These are phyloP conservation scores for Hippocampus mohnikei DNA, from an alignment of 2,113 vertebrate species.

Conservation along the genomic window DNA sequence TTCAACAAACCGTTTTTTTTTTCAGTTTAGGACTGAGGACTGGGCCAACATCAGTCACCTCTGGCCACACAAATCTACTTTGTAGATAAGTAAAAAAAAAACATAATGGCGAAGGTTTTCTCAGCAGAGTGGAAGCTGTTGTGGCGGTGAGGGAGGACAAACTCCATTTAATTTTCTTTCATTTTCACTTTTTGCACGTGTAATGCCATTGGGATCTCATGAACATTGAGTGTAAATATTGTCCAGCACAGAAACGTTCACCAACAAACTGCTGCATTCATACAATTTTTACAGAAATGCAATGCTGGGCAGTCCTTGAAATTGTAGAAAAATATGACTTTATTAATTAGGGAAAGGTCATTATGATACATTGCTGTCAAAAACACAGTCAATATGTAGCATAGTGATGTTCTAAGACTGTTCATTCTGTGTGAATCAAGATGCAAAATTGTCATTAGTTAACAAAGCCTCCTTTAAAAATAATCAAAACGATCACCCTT, in stretches of 20 bases:
- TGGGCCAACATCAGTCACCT: background rate
- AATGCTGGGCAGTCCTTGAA: background rate
- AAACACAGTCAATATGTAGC: slow-evolving; percentile 65
- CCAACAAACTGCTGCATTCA: background rate
- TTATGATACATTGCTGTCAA: slow-evolving; percentile 70
- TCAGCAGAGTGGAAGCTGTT: background rate
- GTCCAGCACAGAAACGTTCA: background rate
- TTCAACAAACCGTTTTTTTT: no score
- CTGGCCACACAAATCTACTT: background rate
- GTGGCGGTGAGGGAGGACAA: background rate
- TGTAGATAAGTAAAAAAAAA: background rate
- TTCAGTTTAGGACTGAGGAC: background rate
- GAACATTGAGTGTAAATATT: background rate
- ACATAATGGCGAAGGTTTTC: background rate
- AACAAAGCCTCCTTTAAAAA: slow-evolving; percentile 41
- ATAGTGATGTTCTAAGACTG: slow-evolving; percentile 65
- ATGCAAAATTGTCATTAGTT: slow-evolving; percentile 48
- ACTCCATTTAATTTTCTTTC: background rate
- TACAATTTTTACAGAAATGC: background rate
- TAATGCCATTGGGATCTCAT: background rate
- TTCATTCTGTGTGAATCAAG: slow-evolving; percentile 54
- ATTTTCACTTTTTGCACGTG: background rate
- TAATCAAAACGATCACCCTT: slow-evolving; percentile 30
- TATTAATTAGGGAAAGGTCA: slow-evolving; percentile 95
- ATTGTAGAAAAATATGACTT: slow-evolving; percentile 96